Percentiles rank a stretch among this genome's conserved stretches.
These are phyloP conservation scores for Zaprionus nigranus DNA, from an alignment of 1,140 invertebrate genomes.

Conservation along the genomic window DNA sequence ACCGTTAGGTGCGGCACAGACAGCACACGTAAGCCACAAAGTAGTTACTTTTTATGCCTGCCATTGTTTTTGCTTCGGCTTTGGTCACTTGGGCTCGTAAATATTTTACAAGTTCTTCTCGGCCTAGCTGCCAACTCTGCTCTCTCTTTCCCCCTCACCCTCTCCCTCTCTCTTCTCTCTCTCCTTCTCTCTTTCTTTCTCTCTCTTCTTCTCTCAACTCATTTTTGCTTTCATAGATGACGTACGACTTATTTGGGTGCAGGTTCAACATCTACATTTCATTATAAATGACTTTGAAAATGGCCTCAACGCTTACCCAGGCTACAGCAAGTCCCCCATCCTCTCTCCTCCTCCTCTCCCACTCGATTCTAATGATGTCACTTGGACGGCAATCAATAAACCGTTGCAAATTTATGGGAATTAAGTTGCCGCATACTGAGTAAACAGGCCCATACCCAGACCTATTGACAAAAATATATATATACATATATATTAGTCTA, in stretches of 20 bases:
- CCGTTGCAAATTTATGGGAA: slow-evolving; percentile 49
- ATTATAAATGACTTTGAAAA: slow-evolving; percentile 80
- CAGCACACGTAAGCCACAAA: slow-evolving; percentile 75
- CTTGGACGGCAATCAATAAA: slow-evolving; percentile 52
- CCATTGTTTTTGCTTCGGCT: slow-evolving; percentile 51
- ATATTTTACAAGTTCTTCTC: slow-evolving; percentile 75
- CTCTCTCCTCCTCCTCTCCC: not conserved
- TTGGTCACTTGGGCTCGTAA: slow-evolving; percentile 73
- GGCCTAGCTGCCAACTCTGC: not conserved
- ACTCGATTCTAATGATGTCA: slow-evolving; percentile 49
- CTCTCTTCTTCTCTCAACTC: slow-evolving; percentile 48
- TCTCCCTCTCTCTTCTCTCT: not conserved
- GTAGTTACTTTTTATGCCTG: slow-evolving; percentile 79
- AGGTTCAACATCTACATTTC: slow-evolving; percentile 74
- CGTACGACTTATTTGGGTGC: slow-evolving; percentile 53
- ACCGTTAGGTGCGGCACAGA: not conserved
- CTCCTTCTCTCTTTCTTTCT: not conserved
- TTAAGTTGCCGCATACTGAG: slow-evolving; percentile 52
- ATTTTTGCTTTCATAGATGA: slow-evolving; percentile 71
- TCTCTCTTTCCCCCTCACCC: not conserved
- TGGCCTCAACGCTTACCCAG: slow-evolving; percentile 48
- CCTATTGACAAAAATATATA: not conserved
- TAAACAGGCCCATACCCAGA: slow-evolving; percentile 15
- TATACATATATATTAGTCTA: not conserved
- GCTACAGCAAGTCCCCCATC: not conserved